Conservation (phyloP, 2,888 invertebrate genomes). For the Augochlorella aurata region DNA sequence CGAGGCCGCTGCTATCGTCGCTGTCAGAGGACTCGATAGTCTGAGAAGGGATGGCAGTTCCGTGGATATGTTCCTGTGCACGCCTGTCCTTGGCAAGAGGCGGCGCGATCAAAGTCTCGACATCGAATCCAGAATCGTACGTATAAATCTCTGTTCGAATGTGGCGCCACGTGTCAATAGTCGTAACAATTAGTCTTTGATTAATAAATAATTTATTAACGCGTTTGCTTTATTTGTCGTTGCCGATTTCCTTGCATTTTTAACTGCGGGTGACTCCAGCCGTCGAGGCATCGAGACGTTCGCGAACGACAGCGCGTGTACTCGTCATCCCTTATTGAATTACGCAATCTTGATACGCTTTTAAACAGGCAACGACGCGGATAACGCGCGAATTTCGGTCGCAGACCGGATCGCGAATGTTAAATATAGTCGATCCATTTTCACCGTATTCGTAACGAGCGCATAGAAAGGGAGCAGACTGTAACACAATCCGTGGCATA, state of each 20-base stretch:
- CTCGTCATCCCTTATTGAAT: not conserved
- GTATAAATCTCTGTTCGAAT: slow-evolving; percentile 77
- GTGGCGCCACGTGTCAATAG: not conserved
- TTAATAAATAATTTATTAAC: no score
- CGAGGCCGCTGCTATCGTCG: slow-evolving; percentile 88
- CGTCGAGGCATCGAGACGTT: not conserved
- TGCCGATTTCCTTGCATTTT: no score
- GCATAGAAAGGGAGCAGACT: slow-evolving; percentile 53
- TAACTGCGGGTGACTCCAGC: no score
- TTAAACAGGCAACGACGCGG: not conserved
- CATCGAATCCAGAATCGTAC: slow-evolving; percentile 94
- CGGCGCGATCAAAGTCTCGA: slow-evolving; percentile 89
- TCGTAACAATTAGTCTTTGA: not conserved
- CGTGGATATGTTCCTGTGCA: slow-evolving; percentile 89
- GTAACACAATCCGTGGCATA: slow-evolving; percentile 74
- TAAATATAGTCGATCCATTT: slow-evolving; percentile 38
- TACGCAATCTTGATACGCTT: not conserved
- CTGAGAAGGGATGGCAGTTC: slow-evolving; percentile 86
- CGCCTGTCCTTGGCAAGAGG: slow-evolving; percentile 90
- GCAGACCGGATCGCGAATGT: slow-evolving; percentile 9
- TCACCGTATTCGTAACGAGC: slow-evolving; percentile 36
- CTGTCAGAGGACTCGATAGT: slow-evolving; percentile 87
- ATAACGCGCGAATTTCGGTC: not conserved
- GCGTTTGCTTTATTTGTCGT: no score
- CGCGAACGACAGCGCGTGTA: not conserved